phyloP scores from a whole-genome alignment of 2,113 vertebrate species.

The Podiceps cristatus region DNA sequence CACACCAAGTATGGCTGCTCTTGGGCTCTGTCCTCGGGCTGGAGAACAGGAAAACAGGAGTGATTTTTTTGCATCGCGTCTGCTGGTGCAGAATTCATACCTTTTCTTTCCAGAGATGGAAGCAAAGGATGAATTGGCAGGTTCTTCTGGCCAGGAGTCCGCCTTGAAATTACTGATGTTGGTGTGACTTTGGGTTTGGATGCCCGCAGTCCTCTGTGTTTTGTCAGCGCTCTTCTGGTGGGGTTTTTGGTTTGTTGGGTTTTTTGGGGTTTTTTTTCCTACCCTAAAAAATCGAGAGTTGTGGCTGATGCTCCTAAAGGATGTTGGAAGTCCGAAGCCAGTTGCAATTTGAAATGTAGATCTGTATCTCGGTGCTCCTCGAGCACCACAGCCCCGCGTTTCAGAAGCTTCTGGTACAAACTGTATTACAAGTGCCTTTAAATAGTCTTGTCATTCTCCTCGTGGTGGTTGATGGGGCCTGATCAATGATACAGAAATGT shows the following conservation, averaged over 20 bases:
- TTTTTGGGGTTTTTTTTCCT: too few species aligned
- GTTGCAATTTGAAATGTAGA: not conserved
- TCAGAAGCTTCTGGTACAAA: not conserved
- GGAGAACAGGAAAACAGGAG: too few species aligned
- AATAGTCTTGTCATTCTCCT: not conserved
- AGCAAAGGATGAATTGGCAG: not conserved
- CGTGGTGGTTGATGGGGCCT: not conserved
- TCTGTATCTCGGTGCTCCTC: not conserved
- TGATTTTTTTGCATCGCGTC: not conserved
- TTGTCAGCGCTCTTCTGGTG: not conserved
- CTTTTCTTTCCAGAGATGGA: not conserved
- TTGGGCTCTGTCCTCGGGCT: not conserved
- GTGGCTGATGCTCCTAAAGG: not conserved
- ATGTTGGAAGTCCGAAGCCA: not conserved
- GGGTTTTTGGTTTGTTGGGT: not conserved
- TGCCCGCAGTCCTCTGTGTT: not conserved
- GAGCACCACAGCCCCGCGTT: not conserved
- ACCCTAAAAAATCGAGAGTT: not conserved
- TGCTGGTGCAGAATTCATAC: not conserved
- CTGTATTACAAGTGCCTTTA: not conserved
- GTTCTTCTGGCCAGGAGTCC: not conserved
- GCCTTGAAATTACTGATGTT: not conserved
- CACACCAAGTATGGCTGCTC: not conserved
- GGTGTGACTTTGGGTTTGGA: not conserved
- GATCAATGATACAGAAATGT: not conserved